These are phyloP conservation scores for Ypsolopha sequella DNA, from an alignment of 2,888 invertebrate species.

Conservation along the genomic window DNA sequence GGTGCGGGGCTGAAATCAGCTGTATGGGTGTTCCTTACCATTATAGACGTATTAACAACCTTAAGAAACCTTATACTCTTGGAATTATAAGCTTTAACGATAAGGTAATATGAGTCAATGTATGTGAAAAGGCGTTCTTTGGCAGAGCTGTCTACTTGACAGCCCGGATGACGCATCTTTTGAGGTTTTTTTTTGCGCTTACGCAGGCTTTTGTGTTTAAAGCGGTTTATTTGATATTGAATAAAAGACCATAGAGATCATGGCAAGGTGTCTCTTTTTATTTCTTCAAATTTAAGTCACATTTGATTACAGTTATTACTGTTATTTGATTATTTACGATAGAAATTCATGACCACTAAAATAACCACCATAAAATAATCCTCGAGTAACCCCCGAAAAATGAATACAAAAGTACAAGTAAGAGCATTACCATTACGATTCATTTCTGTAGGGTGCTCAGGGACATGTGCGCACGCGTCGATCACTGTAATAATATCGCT, in stretches of 20 bases:
- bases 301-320: no score
- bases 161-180: not conserved
- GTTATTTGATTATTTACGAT: no score
- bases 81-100: not conserved
- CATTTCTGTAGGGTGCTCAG: constrained; percentile 41
- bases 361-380: not conserved
- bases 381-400: not conserved
- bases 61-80: not conserved
- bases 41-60: not conserved
- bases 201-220: no score
- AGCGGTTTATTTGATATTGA: no score
- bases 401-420: constrained; percentile 25
- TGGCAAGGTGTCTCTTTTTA: no score
- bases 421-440: constrained; percentile 40
- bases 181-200: not conserved
- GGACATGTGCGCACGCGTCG: constrained; percentile 68
- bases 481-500: constrained; percentile 67
- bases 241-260: no score
- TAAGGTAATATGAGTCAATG: not conserved
- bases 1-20: constrained; percentile 54
- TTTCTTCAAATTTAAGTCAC: no score
- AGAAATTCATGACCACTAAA: not conserved
- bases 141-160: not conserved
- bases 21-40: constrained; percentile 21
- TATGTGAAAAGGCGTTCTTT: not conserved